Percentiles rank a stretch among this genome's conserved stretches.
Evolutionary conservation across 2,888 invertebrate genomes (phyloP).

Genomic region (Cantharis rustica): DNA sequence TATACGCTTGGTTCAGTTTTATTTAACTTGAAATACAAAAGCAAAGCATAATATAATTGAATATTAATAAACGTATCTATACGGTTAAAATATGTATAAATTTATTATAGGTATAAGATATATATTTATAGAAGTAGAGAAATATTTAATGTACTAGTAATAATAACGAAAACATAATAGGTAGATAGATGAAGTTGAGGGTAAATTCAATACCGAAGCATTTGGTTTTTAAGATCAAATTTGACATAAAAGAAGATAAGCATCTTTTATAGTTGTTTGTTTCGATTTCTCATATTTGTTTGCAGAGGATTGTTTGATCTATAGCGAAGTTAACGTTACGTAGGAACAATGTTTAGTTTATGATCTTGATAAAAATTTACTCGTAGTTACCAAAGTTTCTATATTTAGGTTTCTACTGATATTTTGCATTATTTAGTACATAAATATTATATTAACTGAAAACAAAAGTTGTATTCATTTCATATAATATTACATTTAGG

Average conservation of each 20-base stretch:
- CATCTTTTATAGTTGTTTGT: background rate
- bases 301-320: background rate
- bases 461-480: background rate
- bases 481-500: background rate
- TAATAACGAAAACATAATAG: background rate
- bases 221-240: background rate
- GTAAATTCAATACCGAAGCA: background rate
- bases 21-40: background rate
- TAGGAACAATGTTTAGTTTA: background rate
- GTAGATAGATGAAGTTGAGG: background rate
- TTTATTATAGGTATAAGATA: background rate
- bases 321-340: background rate
- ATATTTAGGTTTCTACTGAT: background rate
- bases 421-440: background rate
- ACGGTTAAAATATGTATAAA: background rate
- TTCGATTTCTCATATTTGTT: background rate
- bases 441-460: background rate
- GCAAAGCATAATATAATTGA: background rate
- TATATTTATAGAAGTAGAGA: background rate
- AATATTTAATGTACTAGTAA: background rate
- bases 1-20: background rate
- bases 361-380: background rate
- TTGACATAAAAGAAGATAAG: background rate
- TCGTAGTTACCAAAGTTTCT: background rate
- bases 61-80: background rate